These are phyloP conservation scores for Parthenolecanium corni DNA, from an alignment of 2,888 invertebrate species.

Conservation along the genomic window DNA sequence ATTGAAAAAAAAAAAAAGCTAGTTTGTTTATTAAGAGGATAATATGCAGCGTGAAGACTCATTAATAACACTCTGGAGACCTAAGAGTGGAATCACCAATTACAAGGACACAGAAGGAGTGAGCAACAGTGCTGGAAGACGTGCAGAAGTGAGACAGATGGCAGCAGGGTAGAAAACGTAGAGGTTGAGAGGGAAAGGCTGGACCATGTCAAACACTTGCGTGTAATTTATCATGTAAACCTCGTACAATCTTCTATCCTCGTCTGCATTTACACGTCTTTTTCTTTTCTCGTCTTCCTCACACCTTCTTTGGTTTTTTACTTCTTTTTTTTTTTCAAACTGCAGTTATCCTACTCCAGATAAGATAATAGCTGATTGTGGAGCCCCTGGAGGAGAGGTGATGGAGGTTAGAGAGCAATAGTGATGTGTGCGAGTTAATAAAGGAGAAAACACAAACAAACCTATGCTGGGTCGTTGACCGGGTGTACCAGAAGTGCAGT, in stretches of 20 bases:
- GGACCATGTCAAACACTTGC: conserved; percentile 26
- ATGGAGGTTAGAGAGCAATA: neutral
- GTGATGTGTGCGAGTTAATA: conserved; percentile 15
- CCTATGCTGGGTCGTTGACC: conserved; percentile 23
- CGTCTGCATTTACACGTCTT: neutral
- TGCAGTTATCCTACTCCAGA: conserved; percentile 11
- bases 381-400: neutral
- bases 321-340: neutral
- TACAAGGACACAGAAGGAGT: conserved; percentile 16
- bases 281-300: neutral
- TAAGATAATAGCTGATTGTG: conserved; percentile 24
- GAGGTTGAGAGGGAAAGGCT: conserved; percentile 19
- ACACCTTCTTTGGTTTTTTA: no score
- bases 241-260: conserved; percentile 21
- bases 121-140: neutral
- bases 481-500: conserved; percentile 20
- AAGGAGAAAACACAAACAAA: conserved; percentile 25
- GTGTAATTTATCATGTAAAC: conserved; percentile 26
- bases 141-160: conserved; percentile 1
- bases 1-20: conserved; percentile 6
- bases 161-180: conserved; percentile 3
- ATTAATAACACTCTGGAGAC: conserved; percentile 24
- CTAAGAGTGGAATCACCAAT: conserved; percentile 20
- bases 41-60: conserved; percentile 24
- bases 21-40: conserved; percentile 26